Conservation (phyloP, 2,113 vertebrate species). For the Myotis brandtii region DNA sequence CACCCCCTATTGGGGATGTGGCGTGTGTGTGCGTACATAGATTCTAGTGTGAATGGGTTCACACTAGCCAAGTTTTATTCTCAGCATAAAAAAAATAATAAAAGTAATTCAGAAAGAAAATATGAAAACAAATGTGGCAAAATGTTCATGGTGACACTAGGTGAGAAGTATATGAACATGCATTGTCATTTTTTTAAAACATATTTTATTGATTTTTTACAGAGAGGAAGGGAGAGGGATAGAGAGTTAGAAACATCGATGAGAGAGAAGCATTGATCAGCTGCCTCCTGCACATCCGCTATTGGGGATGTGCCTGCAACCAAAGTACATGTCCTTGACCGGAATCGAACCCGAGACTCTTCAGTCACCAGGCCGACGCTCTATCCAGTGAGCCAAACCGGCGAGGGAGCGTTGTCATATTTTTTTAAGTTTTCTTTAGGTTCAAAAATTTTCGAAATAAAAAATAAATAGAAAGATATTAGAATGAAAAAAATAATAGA, state of each 20-base stretch:
- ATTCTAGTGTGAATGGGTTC: background rate
- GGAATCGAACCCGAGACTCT: too few relatives aligned
- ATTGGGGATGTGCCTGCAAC: too few relatives aligned
- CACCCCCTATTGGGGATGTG: too few relatives aligned
- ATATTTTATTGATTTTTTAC: too few relatives aligned
- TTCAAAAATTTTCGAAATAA: background rate
- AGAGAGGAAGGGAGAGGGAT: too few relatives aligned
- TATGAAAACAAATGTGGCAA: background rate
- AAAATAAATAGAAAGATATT: background rate
- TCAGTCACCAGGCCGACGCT: too few relatives aligned
- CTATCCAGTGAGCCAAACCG: too few relatives aligned
- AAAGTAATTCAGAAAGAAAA: constrained; percentile 8
- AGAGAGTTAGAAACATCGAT: too few relatives aligned
- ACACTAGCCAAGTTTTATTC: background rate
- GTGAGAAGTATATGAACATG: background rate
- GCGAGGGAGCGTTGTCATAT: too few relatives aligned
- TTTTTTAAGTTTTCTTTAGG: background rate
- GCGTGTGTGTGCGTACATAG: background rate
- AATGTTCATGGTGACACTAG: background rate
- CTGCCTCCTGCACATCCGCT: too few relatives aligned
- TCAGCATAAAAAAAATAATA: background rate
- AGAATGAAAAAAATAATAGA: background rate
- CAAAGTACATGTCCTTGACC: too few relatives aligned
- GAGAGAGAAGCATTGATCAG: too few relatives aligned
- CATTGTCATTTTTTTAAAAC: background rate